These are phyloP conservation scores for Tenthredo livida DNA, from an alignment of 2,888 invertebrate species.

Conservation along the genomic window DNA sequence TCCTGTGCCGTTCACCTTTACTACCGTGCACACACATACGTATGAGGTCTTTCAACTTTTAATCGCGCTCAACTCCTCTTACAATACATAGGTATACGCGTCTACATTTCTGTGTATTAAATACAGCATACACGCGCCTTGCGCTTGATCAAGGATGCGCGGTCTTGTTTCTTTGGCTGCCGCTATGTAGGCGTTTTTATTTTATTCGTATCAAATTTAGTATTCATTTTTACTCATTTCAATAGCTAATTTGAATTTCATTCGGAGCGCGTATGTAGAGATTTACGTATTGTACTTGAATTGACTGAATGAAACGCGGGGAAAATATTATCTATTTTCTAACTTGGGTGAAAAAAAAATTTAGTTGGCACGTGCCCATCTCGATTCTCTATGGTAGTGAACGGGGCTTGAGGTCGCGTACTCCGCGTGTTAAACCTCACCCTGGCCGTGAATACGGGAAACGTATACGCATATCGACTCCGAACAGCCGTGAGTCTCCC, in stretches of 20 bases:
- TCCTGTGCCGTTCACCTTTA: constrained; percentile 45
- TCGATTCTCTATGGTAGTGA: not conserved
- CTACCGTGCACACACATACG: not conserved
- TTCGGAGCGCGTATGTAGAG: not conserved
- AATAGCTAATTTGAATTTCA: not conserved
- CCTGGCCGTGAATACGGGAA: constrained; percentile 51
- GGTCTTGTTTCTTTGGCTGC: not conserved
- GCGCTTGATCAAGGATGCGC: constrained; percentile 20
- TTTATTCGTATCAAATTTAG: not conserved
- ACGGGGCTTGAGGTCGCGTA: not conserved
- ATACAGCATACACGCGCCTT: not conserved
- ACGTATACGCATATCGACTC: constrained; percentile 42
- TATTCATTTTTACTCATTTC: too few species aligned
- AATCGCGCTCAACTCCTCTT: constrained; percentile 7
- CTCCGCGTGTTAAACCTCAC: constrained; percentile 24
- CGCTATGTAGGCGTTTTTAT: not conserved
- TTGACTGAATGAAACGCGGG: not conserved
- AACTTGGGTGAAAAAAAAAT: not conserved
- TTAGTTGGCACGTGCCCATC: constrained; percentile 20
- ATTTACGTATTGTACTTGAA: not conserved
- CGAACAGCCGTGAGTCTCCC: constrained; percentile 60
- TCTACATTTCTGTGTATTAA: not conserved
- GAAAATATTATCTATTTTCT: not conserved
- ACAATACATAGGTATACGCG: not conserved
- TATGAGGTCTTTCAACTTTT: constrained; percentile 41